Conservation (phyloP, 2,113 vertebrate genomes). For the Gallinago media region DNA sequence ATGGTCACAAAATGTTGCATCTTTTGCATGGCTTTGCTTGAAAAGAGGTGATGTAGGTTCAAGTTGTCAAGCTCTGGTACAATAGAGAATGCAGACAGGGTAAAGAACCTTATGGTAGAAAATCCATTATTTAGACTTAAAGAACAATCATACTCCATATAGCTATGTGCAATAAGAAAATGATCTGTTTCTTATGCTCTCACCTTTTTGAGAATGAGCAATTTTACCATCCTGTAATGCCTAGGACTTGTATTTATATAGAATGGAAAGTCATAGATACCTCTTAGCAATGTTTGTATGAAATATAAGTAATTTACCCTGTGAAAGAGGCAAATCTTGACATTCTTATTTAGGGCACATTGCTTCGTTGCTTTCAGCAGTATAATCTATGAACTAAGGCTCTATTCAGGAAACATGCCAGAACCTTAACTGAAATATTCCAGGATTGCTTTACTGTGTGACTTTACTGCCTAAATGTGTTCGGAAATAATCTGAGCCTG, state of each 20-base stretch:
- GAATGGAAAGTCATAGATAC: not conserved
- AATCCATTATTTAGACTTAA: constrained; percentile 1
- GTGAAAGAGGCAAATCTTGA: not conserved
- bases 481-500: not conserved
- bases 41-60: not conserved
- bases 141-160: not conserved
- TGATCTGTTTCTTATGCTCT: not conserved
- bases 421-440: constrained; percentile 10
- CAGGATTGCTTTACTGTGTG: constrained; percentile 1
- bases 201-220: not conserved
- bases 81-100: not conserved
- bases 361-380: not conserved
- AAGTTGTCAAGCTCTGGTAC: not conserved
- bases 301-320: constrained; percentile 3
- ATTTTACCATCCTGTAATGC: not conserved
- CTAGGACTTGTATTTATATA: not conserved
- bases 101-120: not conserved
- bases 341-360: not conserved
- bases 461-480: constrained; percentile 20
- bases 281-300: not conserved
- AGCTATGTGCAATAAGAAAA: not conserved
- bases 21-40: not conserved
- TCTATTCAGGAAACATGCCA: not conserved
- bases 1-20: not conserved
- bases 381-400: not conserved